Evolutionary conservation across 2,113 vertebrate genomes (phyloP).

Genomic region (Lucifuga dentata): DNA sequence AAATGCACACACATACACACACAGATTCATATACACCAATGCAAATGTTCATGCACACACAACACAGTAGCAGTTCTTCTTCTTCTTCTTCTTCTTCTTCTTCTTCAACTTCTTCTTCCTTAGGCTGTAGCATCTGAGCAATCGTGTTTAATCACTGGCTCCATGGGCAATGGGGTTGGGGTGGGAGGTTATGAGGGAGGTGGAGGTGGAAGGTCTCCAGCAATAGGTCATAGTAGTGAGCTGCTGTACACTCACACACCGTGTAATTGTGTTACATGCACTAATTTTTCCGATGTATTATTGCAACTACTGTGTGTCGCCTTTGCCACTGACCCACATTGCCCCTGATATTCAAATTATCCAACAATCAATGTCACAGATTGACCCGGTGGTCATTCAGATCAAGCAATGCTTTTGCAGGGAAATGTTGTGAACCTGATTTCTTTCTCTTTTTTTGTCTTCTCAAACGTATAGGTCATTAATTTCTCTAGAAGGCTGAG

Average conservation of each 20-base stretch:
- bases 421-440: background rate
- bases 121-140: constrained; percentile 74
- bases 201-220: constrained; percentile 56
- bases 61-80: constrained; percentile 37
- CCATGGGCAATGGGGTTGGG: constrained; percentile 58
- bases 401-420: constrained; percentile 38
- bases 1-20: background rate
- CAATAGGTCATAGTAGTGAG: constrained; percentile 53
- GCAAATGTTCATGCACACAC: constrained; percentile 30
- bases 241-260: constrained; percentile 74
- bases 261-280: constrained; percentile 78
- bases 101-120: constrained; percentile 60
- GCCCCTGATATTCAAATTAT: constrained; percentile 54
- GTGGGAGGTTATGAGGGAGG: constrained; percentile 26
- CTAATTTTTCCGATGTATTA: constrained; percentile 71
- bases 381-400: constrained; percentile 27
- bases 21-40: constrained; percentile 22
- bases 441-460: background rate
- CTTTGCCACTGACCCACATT: constrained; percentile 68
- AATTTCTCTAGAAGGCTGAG: constrained; percentile 51
- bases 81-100: constrained; percentile 60
- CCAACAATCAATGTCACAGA: constrained; percentile 53
- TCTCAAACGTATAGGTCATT: constrained; percentile 46
- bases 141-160: constrained; percentile 79
- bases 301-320: constrained; percentile 29